A percentile compares a stretch with the other conserved stretches of the same genome.
phyloP scores from a whole-genome alignment of 2,888 invertebrate species.

The Platycnemis pennipes region DNA sequence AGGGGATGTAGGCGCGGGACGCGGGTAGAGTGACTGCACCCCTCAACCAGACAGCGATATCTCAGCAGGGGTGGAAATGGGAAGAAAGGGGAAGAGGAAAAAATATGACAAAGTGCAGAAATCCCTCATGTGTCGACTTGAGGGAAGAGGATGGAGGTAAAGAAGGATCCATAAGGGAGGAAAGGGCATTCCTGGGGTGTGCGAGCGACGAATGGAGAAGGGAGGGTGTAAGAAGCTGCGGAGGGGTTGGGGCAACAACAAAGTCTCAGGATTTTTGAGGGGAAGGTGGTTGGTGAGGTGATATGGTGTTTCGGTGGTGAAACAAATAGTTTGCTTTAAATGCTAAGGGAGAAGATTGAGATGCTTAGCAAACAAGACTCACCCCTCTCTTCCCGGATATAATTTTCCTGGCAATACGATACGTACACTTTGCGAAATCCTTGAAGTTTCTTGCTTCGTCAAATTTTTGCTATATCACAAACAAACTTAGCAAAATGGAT shows the following conservation, averaged over 20 bases:
- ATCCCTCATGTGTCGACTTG: slow-evolving; percentile 60
- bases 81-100: not conserved
- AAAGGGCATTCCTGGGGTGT: not conserved
- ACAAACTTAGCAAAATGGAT: no score
- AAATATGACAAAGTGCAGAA: slow-evolving; percentile 61
- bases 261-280: not conserved
- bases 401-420: not conserved
- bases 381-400: not conserved
- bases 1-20: not conserved
- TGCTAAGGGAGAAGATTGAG: slow-evolving; percentile 17
- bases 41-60: not conserved
- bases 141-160: not conserved
- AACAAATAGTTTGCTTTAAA: slow-evolving; percentile 20
- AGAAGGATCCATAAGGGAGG: not conserved
- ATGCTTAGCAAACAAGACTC: not conserved
- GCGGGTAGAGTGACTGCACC: slow-evolving; percentile 28
- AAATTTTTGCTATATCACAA: not conserved
- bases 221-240: not conserved
- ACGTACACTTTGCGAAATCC: not conserved
- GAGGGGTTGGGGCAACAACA: not conserved
- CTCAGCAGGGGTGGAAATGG: not conserved
- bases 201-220: not conserved
- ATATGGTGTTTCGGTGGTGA: slow-evolving; percentile 10
- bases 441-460: not conserved
- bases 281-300: slow-evolving; percentile 38